Evolutionary conservation across 2,888 invertebrate genomes (phyloP).

Genomic region (Coleophora deauratella): DNA sequence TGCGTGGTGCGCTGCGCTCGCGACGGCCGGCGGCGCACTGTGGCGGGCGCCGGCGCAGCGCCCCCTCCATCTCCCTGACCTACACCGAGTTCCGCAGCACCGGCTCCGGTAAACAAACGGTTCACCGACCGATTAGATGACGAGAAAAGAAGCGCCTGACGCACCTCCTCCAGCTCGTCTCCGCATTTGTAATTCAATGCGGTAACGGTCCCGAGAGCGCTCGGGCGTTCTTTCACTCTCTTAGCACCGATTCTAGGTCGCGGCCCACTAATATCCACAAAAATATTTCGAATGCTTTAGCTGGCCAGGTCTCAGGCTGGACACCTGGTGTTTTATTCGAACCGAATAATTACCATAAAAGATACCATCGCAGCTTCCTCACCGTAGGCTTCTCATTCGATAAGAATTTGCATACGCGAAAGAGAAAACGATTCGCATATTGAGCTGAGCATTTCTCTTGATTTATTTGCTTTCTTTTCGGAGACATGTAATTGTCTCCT

Average conservation of each 20-base stretch:
- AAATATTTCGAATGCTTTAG: conserved; percentile 26
- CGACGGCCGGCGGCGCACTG: conserved; percentile 52
- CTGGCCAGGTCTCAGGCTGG: conserved; percentile 21
- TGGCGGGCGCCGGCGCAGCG: conserved; percentile 27
- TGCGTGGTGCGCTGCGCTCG: conserved; percentile 41
- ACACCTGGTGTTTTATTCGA: conserved; percentile 15
- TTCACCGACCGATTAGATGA: conserved; percentile 68
- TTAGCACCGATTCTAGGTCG: conserved; percentile 50
- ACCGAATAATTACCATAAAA: conserved; percentile 8
- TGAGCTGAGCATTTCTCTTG: conserved; percentile 34
- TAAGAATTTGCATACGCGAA: conserved; percentile 38
- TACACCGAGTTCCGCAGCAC: conserved; percentile 52
- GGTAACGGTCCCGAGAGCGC: conserved; percentile 60
- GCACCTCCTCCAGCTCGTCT: conserved; percentile 30
- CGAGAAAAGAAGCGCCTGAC: conserved; percentile 35
- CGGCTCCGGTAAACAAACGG: conserved; percentile 68
- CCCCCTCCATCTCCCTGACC: conserved; percentile 59
- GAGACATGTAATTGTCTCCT: conserved; percentile 46
- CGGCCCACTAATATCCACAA: conserved; percentile 37
- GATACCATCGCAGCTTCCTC: no score
- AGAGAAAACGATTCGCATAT: conserved; percentile 47
- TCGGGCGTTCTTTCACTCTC: conserved; percentile 44
- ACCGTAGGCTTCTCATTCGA: conserved; percentile 7
- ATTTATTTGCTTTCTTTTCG: conserved; percentile 58
- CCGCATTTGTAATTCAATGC: conserved; percentile 63